phyloP scores from a whole-genome alignment of 2,888 invertebrate genomes.

The Tridacna gigas region DNA sequence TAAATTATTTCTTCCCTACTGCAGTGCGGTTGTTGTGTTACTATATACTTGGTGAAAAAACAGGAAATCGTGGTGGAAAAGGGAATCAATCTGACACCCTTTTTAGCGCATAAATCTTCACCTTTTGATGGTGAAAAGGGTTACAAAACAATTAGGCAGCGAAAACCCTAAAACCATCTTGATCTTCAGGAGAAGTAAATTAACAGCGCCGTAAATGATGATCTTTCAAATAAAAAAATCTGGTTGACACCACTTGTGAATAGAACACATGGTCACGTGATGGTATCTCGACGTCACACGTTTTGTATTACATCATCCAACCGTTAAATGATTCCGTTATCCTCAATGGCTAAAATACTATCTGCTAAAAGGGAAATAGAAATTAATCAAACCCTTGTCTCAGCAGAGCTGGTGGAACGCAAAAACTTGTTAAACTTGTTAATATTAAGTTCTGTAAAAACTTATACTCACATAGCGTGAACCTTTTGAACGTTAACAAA shows the following conservation, averaged over 20 bases:
- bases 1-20: too few relatives aligned
- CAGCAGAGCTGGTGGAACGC: too few relatives aligned
- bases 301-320: slow-evolving; percentile 14
- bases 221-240: slow-evolving; percentile 8
- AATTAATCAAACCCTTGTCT: not conserved
- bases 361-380: not conserved
- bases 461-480: too few relatives aligned
- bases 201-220: not conserved
- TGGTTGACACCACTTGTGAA: slow-evolving; percentile 23
- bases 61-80: too few relatives aligned
- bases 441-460: too few relatives aligned
- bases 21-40: too few relatives aligned
- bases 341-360: not conserved
- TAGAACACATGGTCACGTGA: slow-evolving; percentile 6
- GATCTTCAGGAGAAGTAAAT: slow-evolving; percentile 19
- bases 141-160: not conserved
- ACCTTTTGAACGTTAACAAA: too few relatives aligned
- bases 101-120: too few relatives aligned
- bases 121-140: too few relatives aligned
- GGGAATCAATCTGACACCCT: too few relatives aligned
- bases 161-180: not conserved
- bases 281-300: slow-evolving; percentile 12
- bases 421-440: too few relatives aligned
- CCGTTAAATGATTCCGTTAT: slow-evolving; percentile 24
- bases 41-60: too few relatives aligned